A percentile compares a stretch with the other conserved stretches of the same genome.
These are phyloP conservation scores for Alces alces DNA, from an alignment of 2,113 vertebrate genomes.

Conservation along the genomic window DNA sequence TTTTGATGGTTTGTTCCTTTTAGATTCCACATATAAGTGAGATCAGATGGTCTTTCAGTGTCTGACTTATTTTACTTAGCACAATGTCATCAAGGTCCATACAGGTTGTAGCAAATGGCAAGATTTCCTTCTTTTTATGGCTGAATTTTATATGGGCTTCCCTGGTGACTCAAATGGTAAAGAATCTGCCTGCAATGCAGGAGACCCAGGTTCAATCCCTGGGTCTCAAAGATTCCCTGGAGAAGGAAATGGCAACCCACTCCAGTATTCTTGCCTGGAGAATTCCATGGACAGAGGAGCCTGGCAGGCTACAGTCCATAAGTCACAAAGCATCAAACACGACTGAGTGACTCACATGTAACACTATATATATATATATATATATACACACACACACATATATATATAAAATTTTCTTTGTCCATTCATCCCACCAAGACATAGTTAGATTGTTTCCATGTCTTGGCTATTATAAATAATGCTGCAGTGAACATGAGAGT, in stretches of 20 bases:
- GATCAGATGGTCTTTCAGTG: not conserved
- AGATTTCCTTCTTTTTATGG: not conserved
- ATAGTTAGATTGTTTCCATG: not conserved
- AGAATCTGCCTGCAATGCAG: not conserved
- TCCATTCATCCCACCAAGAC: not conserved
- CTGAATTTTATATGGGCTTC: not conserved
- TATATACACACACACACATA: not conserved
- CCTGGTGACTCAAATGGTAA: not conserved
- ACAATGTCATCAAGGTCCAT: not conserved
- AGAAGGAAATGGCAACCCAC: not conserved
- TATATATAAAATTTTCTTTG: not conserved
- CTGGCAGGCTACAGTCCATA: not conserved
- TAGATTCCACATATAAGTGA: not conserved
- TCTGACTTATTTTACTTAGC: not conserved
- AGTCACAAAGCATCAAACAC: not conserved
- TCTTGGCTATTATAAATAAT: not conserved
- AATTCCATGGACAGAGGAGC: not conserved
- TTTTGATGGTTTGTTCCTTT: not conserved
- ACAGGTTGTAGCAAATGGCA: not conserved
- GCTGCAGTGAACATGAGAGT: not conserved
- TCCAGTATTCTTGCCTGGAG: not conserved
- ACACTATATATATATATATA: not conserved
- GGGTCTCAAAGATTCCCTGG: not conserved
- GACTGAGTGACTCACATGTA: not conserved
- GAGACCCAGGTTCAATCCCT: not conserved